phyloP scores from a whole-genome alignment of 2,113 vertebrate genomes.

The Platycercus adscitus region DNA sequence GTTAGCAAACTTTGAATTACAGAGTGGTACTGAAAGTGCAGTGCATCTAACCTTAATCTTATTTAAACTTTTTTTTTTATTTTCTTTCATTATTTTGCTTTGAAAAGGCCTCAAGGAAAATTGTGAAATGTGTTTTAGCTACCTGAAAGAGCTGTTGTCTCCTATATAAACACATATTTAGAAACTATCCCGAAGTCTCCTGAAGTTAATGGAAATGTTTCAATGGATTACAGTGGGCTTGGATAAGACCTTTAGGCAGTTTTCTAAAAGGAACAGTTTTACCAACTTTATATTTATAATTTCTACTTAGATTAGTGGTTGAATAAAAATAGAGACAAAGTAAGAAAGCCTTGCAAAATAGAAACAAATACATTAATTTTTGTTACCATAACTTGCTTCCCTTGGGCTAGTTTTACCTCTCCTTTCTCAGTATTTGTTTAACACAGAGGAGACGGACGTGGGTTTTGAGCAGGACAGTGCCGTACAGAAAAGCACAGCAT shows the following conservation, averaged over 20 bases:
- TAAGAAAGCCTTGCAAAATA: not conserved
- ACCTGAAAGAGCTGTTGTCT: not conserved
- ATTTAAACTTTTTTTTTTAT: not conserved
- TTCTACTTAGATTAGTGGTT: not conserved
- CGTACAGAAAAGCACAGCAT: not conserved
- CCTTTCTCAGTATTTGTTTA: not conserved
- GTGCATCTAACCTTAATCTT: slow-evolving; percentile 1
- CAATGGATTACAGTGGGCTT: not conserved
- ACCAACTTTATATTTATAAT: not conserved
- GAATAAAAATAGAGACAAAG: not conserved
- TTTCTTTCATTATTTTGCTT: slow-evolving; percentile 14
- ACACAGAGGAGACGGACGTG: not conserved
- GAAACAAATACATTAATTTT: not conserved
- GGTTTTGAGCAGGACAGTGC: not conserved
- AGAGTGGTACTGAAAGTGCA: not conserved
- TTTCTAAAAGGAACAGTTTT: slow-evolving; percentile 7
- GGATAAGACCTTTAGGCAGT: not conserved
- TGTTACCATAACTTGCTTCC: not conserved
- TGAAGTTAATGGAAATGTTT: not conserved
- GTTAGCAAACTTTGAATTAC: slow-evolving; percentile 12
- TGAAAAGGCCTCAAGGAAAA: slow-evolving; percentile 20
- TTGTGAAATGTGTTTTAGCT: not conserved
- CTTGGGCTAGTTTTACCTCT: not conserved
- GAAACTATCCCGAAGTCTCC: not conserved
- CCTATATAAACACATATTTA: not conserved